Base-by-base conservation (phyloP, 2,113 vertebrate genomes). In the Acanthochromis polyacanthus region DNA sequence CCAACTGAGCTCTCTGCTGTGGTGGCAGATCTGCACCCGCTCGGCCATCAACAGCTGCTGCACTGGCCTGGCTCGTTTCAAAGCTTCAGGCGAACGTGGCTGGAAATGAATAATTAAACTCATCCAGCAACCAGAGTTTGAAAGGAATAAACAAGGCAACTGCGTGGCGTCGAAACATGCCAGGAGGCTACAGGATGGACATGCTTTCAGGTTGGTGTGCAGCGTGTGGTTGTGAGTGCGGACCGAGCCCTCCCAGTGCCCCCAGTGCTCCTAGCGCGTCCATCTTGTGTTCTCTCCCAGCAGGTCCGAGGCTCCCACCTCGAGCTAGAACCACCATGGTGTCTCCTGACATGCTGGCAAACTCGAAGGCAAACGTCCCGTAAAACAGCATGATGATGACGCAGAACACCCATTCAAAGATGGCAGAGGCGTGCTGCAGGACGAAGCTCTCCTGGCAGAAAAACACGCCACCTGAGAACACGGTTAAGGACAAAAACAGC, bases 361-460 rank as follows among this genome's bases (percentile, higher is more conserved):
- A 98, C 90, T 98, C 97, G 10, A 96, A 96, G 70, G 96, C 94
- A 73, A 98, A 98, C 0, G 97, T 97, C 74, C 97, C 96, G 0
- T 96, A 97, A 93, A 97, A 98, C 69, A 98, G 92, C 86, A 97
- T 96, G 83, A 96, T 88, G 55, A 95, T 95, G 11, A 96, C 94
- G 62, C 96, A 97, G 91, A 97, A 98, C 57, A 96, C 85, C 97
- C 97, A 98, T 62, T 98, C 96, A 0, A 96, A 97, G 65, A 98
- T 93, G 74, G 97, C 96, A 0, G 97, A 96, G 5, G 96, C 90
- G 0, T 97, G 97, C 70, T 98, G 97, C 67, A 98, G 94, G 71
- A 91, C 86, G 0, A 95, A 97, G 78, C 97, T 97, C 84, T 97
- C 96, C 92, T 98, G 96, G 40, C 96, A 93, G 75, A 97, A 98